Percentiles rank a stretch among this genome's conserved stretches.
Evolutionary conservation across 1,140 invertebrate species (phyloP).

Genomic region (Cyclargus thomasi): DNA sequence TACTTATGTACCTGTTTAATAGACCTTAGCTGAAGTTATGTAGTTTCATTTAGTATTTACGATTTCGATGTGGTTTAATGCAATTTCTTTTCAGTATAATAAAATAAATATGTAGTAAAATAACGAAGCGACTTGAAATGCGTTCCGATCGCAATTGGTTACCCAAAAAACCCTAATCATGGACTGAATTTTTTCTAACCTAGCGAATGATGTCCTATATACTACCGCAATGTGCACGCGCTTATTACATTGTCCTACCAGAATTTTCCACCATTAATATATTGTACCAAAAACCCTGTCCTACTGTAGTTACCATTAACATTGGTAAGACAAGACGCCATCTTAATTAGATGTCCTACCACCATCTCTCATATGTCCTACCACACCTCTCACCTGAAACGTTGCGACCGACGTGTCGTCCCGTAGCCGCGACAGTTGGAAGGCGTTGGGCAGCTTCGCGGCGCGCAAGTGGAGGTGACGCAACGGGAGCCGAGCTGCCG

Average conservation of each 20-base stretch:
- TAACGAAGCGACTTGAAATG: too few species aligned
- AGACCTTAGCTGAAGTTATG: not conserved
- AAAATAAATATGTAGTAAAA: too few species aligned
- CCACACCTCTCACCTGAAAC: conserved; percentile 54
- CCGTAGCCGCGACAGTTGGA: conserved; percentile 58
- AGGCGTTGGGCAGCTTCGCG: conserved; percentile 56
- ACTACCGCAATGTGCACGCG: not conserved
- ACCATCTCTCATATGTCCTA: too few species aligned
- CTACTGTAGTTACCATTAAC: too few species aligned
- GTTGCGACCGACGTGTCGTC: conserved; percentile 64
- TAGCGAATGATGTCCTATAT: too few species aligned
- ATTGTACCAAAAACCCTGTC: not conserved
- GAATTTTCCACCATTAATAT: not conserved
- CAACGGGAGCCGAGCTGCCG: conserved; percentile 55
- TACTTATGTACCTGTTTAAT: not conserved
- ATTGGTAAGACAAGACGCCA: too few species aligned
- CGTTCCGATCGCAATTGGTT: too few species aligned
- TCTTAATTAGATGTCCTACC: too few species aligned
- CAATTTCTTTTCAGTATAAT: not conserved
- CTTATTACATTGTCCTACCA: not conserved
- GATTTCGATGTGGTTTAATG: not conserved
- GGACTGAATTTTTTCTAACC: too few species aligned
- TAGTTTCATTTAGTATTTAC: too few species aligned
- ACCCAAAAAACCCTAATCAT: too few species aligned
- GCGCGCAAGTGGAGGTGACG: conserved; percentile 56